phyloP scores from a whole-genome alignment of 2,797 vertebrate species.

The Chelon labrosus region DNA sequence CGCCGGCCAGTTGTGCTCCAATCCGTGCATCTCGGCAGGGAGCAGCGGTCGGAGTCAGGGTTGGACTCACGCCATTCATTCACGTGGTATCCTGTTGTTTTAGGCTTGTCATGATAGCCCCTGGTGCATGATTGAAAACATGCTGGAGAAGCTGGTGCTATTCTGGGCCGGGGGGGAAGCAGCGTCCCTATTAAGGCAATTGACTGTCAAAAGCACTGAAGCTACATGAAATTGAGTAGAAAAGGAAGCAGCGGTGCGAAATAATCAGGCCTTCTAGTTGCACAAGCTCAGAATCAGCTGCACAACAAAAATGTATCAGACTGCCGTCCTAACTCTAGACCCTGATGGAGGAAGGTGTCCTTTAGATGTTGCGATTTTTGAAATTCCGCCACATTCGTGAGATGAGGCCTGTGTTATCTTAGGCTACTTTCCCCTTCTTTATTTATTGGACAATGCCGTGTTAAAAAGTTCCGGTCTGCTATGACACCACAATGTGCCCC shows the following conservation, averaged over 20 bases:
- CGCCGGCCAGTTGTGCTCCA: conserved; percentile 34
- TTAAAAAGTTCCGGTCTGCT: conserved; percentile 75
- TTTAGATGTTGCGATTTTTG: conserved; percentile 32
- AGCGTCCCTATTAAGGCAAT: conserved; percentile 51
- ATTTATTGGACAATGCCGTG: conserved; percentile 60
- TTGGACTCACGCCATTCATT: conserved; percentile 66
- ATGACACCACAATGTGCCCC: conserved; percentile 62
- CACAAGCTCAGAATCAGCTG: background rate
- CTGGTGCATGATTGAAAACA: conserved; percentile 74
- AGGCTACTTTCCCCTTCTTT: conserved; percentile 2
- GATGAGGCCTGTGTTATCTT: conserved; percentile 34
- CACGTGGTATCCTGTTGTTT: conserved; percentile 77
- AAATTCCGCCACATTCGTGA: conserved; percentile 19
- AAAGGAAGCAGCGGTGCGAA: conserved; percentile 50
- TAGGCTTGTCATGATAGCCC: conserved; percentile 68
- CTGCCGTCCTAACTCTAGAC: background rate
- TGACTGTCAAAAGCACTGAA: conserved; percentile 48
- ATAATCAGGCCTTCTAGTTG: conserved; percentile 18
- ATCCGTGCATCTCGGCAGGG: conserved; percentile 50
- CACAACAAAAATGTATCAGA: background rate
- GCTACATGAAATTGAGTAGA: conserved; percentile 27
- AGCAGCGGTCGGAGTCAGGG: conserved; percentile 32
- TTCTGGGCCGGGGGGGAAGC: conserved; percentile 48
- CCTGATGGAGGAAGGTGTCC: background rate
- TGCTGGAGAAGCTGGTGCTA: conserved; percentile 53